A percentile compares a stretch with the other conserved stretches of the same genome.
Evolutionary conservation across 2,797 vertebrate species (phyloP).

Genomic region (Sebastes nivosus): DNA sequence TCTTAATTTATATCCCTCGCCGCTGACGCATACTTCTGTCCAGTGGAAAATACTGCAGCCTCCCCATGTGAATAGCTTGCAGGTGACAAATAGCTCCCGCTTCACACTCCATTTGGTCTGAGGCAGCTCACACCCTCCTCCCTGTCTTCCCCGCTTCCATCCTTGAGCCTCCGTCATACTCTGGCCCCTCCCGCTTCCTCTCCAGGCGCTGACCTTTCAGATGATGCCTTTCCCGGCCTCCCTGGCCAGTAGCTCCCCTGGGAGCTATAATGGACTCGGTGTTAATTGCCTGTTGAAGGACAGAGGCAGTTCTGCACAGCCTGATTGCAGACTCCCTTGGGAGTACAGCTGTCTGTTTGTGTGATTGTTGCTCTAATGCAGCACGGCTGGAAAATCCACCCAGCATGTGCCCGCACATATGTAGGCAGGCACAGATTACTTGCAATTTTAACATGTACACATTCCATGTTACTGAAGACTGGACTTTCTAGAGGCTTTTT

Average conservation of each 20-base stretch:
- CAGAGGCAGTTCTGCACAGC: constrained; percentile 85
- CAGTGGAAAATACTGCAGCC: constrained; percentile 63
- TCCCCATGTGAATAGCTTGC: constrained; percentile 78
- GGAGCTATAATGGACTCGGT: constrained; percentile 88
- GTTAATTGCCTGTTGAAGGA: constrained; percentile 93
- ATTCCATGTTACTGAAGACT: constrained; percentile 3
- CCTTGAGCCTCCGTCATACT: constrained; percentile 56
- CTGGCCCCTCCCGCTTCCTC: constrained; percentile 79
- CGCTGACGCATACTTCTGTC: constrained; percentile 71
- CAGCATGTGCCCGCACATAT: constrained; percentile 41
- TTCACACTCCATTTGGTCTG: constrained; percentile 89
- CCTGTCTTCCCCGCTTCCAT: constrained; percentile 70
- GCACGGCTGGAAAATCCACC: constrained; percentile 73
- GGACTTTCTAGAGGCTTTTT: background rate
- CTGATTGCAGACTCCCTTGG: constrained; percentile 86
- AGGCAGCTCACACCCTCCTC: constrained; percentile 79
- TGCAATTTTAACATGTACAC: constrained; percentile 5
- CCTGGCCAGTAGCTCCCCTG: constrained; percentile 78
- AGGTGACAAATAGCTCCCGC: constrained; percentile 88
- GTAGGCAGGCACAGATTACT: constrained; percentile 13
- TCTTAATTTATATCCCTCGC: constrained; percentile 73
- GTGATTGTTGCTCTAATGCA: constrained; percentile 83
- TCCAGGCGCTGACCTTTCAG: constrained; percentile 87
- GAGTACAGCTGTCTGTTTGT: constrained; percentile 86
- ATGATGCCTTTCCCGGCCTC: constrained; percentile 81